Evolutionary conservation across 1,140 invertebrate genomes (phyloP).

Genomic region (Phortica variegata): DNA sequence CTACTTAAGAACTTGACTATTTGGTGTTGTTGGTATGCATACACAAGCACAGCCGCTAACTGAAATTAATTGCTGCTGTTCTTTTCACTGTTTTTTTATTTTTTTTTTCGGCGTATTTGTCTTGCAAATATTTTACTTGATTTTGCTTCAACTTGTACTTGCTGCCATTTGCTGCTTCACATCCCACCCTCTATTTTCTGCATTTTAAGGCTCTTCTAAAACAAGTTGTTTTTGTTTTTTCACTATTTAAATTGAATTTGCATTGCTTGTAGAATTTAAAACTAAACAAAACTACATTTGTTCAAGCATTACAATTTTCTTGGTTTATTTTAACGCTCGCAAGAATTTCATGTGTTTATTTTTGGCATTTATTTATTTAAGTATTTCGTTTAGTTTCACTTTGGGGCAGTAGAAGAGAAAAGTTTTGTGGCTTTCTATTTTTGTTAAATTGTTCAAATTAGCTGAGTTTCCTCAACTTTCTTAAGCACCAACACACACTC

Average conservation of each 20-base stretch:
- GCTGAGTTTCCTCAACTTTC: too few species aligned
- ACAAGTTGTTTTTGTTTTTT: conserved; percentile 38
- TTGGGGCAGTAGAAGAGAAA: too few species aligned
- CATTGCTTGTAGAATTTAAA: conserved; percentile 53
- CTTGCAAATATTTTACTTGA: conserved; percentile 52
- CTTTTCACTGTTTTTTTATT: too few species aligned
- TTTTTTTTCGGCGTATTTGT: conserved; percentile 54
- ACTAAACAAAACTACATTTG: conserved; percentile 9
- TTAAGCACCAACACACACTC: too few species aligned
- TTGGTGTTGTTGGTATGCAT: not conserved
- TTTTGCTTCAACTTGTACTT: conserved; percentile 5
- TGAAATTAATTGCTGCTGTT: conserved; percentile 54
- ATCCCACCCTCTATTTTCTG: not conserved
- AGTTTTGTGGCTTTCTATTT: too few species aligned
- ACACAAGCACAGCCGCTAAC: conserved; percentile 28
- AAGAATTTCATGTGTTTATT: too few species aligned
- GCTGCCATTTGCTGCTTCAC: conserved; percentile 4
- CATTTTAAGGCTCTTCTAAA: conserved; percentile 14
- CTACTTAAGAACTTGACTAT: not conserved
- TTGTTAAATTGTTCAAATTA: too few species aligned
- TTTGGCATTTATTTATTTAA: too few species aligned
- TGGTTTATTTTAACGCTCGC: not conserved
- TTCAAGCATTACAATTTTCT: conserved; percentile 11
- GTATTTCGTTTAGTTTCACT: too few species aligned
- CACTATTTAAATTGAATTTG: conserved; percentile 55